Base-by-base conservation (phyloP, 2,797 vertebrate species). In the Gymnothorax javanicus region DNA sequence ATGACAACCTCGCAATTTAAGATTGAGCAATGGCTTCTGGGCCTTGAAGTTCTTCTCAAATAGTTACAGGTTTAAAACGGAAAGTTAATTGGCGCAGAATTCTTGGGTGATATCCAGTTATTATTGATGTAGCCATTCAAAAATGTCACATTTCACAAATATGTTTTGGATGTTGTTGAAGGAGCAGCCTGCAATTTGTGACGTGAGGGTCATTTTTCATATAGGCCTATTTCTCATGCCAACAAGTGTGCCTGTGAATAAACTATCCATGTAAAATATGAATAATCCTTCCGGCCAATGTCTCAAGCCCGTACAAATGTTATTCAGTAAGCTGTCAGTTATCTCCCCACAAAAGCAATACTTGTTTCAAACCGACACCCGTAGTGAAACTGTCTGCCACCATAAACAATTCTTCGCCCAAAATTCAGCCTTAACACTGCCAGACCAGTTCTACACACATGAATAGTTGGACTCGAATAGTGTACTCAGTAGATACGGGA, bases 391-490 rank as follows among this genome's bases (percentile, higher is more conserved):
- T 73, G 27, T 73, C 69, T 27, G 15, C 25, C 17, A 77, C 23
- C 50, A 81, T 56, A 54, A n/a, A 81, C 50, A 56, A 7, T 81
- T 54, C 50, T 20, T 4, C 73, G 0, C 20, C 56, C 6, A n/a
- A 43, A 25, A 91, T 90, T 67, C 57, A 86, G 90, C 91, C 88
- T 58, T 92, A 89, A 92, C 91, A 95, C 91, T 92, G 94, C 94
- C 93, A n/a, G 33, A 43, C 33, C 33, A 43, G 33, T 93, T 84
- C 43, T 95, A 89, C 95, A 95, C 94, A 95, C 92, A 88, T 91
- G 93, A 93, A 89, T 94, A 93, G 92, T 93, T 91, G 92, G 90
- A 93, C 82, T 81, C 90, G 88, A 88, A 27, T 91, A 94, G 93
- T 94, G 94, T 94, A 95, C 93, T 93, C 79, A 83, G 91, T 77